A percentile compares a stretch with the other conserved stretches of the same genome.
These are phyloP conservation scores for Deladenus siricidicola DNA, from an alignment of 2,888 invertebrate species.

Conservation along the genomic window DNA sequence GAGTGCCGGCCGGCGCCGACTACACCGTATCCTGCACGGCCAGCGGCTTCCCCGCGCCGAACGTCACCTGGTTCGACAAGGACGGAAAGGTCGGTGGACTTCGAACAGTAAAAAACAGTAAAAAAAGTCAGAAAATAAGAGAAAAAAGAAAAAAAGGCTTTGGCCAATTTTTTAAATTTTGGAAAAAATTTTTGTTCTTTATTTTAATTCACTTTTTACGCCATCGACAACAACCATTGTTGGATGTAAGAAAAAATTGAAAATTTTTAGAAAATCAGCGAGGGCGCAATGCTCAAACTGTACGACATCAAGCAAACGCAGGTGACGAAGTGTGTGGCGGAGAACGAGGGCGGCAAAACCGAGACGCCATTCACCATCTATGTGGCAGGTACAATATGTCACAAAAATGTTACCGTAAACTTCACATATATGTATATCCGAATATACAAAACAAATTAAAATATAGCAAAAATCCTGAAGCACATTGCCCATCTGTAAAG, in stretches of 20 bases:
- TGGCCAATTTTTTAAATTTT: too few relatives aligned
- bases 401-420: too few relatives aligned
- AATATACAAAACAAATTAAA: too few relatives aligned
- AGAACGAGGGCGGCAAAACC: slow-evolving; percentile 45
- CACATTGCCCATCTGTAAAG: too few relatives aligned
- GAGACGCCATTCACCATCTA: slow-evolving; percentile 44
- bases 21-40: slow-evolving; percentile 40
- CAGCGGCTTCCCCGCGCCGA: slow-evolving; percentile 47
- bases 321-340: slow-evolving; percentile 43
- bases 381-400: slow-evolving; percentile 33
- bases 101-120: too few relatives aligned
- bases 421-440: not conserved
- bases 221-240: too few relatives aligned
- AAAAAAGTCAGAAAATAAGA: too few relatives aligned
- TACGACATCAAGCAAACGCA: slow-evolving; percentile 40
- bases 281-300: slow-evolving; percentile 37
- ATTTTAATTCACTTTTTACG: too few relatives aligned
- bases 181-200: too few relatives aligned
- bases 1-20: slow-evolving; percentile 47
- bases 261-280: slow-evolving; percentile 44
- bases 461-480: not conserved
- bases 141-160: not conserved
- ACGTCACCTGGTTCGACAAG: slow-evolving; percentile 46
- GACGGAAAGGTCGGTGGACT: slow-evolving; percentile 48
- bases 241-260: too few relatives aligned